Percentiles rank a stretch among this genome's conserved stretches.
These are phyloP conservation scores for Oryzias sinensis DNA, from an alignment of 2,797 vertebrate species.

Conservation along the genomic window DNA sequence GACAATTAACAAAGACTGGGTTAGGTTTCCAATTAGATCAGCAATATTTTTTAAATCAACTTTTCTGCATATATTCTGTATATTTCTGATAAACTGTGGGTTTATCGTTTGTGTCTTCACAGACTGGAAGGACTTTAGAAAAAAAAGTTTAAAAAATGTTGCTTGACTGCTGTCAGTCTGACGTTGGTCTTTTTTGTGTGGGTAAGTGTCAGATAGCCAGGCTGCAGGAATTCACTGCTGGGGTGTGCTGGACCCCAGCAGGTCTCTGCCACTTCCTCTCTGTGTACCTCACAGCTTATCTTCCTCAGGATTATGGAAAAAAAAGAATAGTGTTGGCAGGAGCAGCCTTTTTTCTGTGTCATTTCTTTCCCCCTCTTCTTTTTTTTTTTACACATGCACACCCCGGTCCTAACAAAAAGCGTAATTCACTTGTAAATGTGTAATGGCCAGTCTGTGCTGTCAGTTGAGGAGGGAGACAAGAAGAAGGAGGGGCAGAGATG, in stretches of 20 bases:
- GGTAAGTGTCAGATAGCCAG: slow-evolving; percentile 36
- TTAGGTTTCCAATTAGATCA: too few relatives aligned
- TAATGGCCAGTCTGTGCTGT: slow-evolving; percentile 69
- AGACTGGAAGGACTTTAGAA: too few relatives aligned
- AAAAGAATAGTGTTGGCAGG: slow-evolving; percentile 75
- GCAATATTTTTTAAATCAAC: too few relatives aligned
- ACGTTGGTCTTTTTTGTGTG: slow-evolving; percentile 9
- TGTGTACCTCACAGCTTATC: slow-evolving; percentile 80
- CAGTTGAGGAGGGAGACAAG: slow-evolving; percentile 46
- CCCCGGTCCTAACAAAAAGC: slow-evolving; percentile 69
- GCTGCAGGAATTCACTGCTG: slow-evolving; percentile 68
- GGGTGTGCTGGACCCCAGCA: slow-evolving; percentile 72
- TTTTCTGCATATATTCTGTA: too few relatives aligned
- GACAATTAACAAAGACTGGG: too few relatives aligned
- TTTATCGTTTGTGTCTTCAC: too few relatives aligned
- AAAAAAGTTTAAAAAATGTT: too few relatives aligned
- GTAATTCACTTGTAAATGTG: slow-evolving; percentile 85
- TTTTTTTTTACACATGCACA: slow-evolving; percentile 40
- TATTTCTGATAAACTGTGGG: too few relatives aligned
- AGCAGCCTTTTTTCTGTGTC: slow-evolving; percentile 54
- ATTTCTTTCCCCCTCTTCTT: slow-evolving; percentile 43
- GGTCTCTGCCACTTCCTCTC: slow-evolving; percentile 79
- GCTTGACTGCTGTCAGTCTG: too few relatives aligned
- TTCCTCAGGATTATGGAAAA: slow-evolving; percentile 78
- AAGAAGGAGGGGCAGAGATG: slow-evolving; percentile 51